Conservation (phyloP, 1,140 invertebrate genomes). For the Lepidurus couesii region DNA sequence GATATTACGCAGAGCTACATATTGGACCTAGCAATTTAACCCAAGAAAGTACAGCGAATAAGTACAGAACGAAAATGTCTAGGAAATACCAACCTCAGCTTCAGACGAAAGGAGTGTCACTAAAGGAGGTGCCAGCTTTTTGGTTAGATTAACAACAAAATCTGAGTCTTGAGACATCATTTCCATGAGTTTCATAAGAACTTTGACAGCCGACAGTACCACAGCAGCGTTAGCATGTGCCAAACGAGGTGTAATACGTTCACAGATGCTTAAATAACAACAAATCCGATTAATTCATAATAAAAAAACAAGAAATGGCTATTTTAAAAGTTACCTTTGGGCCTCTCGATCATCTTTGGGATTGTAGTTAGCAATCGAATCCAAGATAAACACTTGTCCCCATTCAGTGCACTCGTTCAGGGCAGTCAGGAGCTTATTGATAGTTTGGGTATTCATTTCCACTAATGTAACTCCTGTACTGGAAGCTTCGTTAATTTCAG, state of each 20-base stretch:
- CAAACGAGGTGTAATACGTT: constrained; percentile 92
- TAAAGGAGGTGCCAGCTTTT: constrained; percentile 96
- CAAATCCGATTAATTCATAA: not conserved
- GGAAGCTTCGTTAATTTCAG: constrained; percentile 97
- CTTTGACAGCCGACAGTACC: constrained; percentile 96
- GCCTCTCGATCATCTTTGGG: constrained; percentile 97
- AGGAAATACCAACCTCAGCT: constrained; percentile 65
- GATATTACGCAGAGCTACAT: constrained; percentile 96
- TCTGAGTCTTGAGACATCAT: constrained; percentile 89
- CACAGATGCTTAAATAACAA: constrained; percentile 70
- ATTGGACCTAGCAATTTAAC: constrained; percentile 64
- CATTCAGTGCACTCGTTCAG: constrained; percentile 99
- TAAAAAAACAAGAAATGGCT: not conserved
- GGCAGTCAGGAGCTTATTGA: constrained; percentile 97
- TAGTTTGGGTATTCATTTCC: constrained; percentile 94
- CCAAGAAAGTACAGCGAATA: not conserved
- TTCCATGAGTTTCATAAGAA: constrained; percentile 94
- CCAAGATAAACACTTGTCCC: constrained; percentile 98
- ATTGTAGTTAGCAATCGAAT: constrained; percentile 94
- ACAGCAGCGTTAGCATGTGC: constrained; percentile 99
- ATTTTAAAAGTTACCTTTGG: constrained; percentile 59
- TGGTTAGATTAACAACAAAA: constrained; percentile 87
- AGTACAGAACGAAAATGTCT: not conserved
- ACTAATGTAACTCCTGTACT: constrained; percentile 85
- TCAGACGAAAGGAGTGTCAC: constrained; percentile 97